Percentiles rank a stretch among this genome's conserved stretches.
phyloP scores from a whole-genome alignment of 2,113 vertebrate genomes.

The Ammospiza nelsoni region DNA sequence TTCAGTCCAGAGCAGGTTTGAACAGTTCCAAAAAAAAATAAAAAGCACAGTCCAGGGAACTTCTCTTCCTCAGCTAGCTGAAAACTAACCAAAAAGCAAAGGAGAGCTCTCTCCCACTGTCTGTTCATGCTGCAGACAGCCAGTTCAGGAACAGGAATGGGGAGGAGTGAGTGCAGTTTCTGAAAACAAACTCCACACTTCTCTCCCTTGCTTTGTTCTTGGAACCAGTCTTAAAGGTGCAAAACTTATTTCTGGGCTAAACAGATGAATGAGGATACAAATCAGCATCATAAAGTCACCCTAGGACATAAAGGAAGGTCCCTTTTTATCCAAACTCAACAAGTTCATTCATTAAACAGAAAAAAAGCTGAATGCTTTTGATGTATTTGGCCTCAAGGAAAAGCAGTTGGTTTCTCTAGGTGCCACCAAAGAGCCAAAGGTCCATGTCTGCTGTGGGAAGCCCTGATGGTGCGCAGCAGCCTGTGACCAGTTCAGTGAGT shows the following conservation, averaged over 20 bases:
- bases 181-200: neutral
- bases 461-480: neutral
- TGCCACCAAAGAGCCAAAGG: neutral
- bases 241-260: neutral
- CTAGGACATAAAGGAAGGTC: neutral
- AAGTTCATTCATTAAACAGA: neutral
- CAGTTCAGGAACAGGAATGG: neutral
- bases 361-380: neutral
- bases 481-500: fast-evolving
- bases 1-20: neutral
- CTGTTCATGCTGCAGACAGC: neutral
- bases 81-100: neutral
- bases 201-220: neutral
- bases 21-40: neutral
- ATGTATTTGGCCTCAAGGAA: neutral
- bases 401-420: neutral
- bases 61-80: neutral
- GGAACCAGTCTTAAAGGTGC: neutral
- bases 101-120: neutral
- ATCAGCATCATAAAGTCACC: neutral
- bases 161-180: neutral
- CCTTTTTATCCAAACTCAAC: neutral
- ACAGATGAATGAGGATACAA: neutral
- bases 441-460: neutral
- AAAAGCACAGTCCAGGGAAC: neutral